Conservation (phyloP, 2,113 vertebrate genomes). For the Seriola aureovittata region DNA sequence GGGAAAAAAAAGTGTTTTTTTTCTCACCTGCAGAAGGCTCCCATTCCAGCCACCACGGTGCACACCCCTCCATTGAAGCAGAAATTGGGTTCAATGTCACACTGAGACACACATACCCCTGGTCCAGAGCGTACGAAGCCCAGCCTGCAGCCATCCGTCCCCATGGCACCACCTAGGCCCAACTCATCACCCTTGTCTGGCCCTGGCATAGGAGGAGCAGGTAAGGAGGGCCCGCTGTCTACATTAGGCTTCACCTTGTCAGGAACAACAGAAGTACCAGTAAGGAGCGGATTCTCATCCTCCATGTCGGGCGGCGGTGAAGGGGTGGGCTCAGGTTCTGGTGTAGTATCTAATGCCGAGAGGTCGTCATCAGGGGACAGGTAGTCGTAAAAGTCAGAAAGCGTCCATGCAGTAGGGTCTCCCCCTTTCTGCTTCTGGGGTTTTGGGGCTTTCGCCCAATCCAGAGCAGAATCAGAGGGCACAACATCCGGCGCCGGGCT, state of each 20-base stretch:
- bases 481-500: slow-evolving; percentile 78
- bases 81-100: slow-evolving; percentile 76
- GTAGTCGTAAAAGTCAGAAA: slow-evolving; percentile 91
- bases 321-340: slow-evolving; percentile 87
- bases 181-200: slow-evolving; percentile 45
- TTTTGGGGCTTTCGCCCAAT: slow-evolving; percentile 65
- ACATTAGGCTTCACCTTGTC: slow-evolving; percentile 42
- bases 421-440: slow-evolving; percentile 77
- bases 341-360: slow-evolving; percentile 90
- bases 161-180: slow-evolving; percentile 62
- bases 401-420: slow-evolving; percentile 86
- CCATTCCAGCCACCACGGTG: slow-evolving; percentile 74
- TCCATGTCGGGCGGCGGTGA: slow-evolving; percentile 81
- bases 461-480: slow-evolving; percentile 67
- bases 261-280: slow-evolving; percentile 70
- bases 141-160: slow-evolving; percentile 72
- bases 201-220: slow-evolving; percentile 47
- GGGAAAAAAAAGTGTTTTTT: background rate
- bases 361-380: slow-evolving; percentile 89
- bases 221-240: slow-evolving; percentile 26
- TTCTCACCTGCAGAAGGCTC: slow-evolving; percentile 81
- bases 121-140: slow-evolving; percentile 75
- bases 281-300: slow-evolving; percentile 81
- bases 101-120: slow-evolving; percentile 77
- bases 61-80: slow-evolving; percentile 81